A percentile compares a stretch with the other conserved stretches of the same genome.
Conservation (phyloP, 1,140 invertebrate species). For the Pissodes strobi region DNA sequence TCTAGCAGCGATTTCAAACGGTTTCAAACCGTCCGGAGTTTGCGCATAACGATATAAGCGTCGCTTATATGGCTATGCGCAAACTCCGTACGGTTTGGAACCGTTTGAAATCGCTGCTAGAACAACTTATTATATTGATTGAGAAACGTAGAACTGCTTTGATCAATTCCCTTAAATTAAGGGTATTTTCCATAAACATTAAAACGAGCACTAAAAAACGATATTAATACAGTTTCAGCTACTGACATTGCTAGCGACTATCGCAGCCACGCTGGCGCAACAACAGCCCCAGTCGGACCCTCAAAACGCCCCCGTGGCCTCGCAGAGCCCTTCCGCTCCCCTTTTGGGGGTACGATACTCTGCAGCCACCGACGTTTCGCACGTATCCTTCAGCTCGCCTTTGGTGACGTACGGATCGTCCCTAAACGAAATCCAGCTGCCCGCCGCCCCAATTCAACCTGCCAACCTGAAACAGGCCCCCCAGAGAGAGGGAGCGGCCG, state of each 20-base stretch:
- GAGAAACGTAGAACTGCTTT: too few relatives aligned
- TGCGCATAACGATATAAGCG: too few relatives aligned
- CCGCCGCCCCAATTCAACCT: slow-evolving; percentile 20
- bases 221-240: not conserved
- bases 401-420: slow-evolving; percentile 23
- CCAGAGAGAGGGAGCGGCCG: not conserved
- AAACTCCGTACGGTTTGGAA: too few relatives aligned
- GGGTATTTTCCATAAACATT: too few relatives aligned
- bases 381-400: slow-evolving; percentile 25
- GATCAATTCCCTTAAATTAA: too few relatives aligned
- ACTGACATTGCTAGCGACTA: not conserved
- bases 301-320: not conserved
- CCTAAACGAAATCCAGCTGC: slow-evolving; percentile 24
- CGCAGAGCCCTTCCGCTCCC: not conserved
- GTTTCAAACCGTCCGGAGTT: too few relatives aligned
- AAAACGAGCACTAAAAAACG: too few relatives aligned
- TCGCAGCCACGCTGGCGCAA: too few relatives aligned
- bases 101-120: too few relatives aligned
- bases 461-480: slow-evolving; percentile 16
- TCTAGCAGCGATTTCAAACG: too few relatives aligned
- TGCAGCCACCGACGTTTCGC: slow-evolving; percentile 23
- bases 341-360: slow-evolving; percentile 18
- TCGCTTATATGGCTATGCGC: too few relatives aligned
- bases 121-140: too few relatives aligned
- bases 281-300: slow-evolving; percentile 9